Base-by-base conservation (phyloP, 2,888 invertebrate species). In the Epinotia ramella region DNA sequence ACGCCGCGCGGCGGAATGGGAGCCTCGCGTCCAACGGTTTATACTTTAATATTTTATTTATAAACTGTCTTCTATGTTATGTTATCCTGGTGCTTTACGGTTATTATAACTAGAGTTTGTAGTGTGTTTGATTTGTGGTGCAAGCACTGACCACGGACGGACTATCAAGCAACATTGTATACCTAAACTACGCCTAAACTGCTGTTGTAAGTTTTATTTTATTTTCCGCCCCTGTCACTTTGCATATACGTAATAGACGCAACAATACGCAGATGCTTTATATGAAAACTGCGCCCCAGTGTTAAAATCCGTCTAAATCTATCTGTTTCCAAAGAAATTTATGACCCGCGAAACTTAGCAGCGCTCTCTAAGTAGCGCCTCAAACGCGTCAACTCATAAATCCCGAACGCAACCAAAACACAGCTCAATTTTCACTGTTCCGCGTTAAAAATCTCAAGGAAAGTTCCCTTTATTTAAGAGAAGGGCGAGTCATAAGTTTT, bases 401-500 rank as follows among this genome's bases (percentile, higher is more conserved):
- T 75, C 49, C 53, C 59, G 18, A 66, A 75, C 75, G 70, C 28
- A 70, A 66, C 70, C 75, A 75, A 75, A 88, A 86, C 87, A 88
- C 87, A 84, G 82, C 84, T 86, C 88, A 87, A 89, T 89, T 87
- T 85, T 81, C 81, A 82, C 81, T 82, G 84, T 83, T 85, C 81
- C 79, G 81, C 84, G 84, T 87, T 87, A 86, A 88, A 88, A 86
- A 85, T 85, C 83, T 82, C 81, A 81, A 81, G 82, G 83, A 84
- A 84, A 84, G 80, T 82, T 80, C 85, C 86, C 85, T 86, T 91
- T 92, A 91, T 91, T 91, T 90, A 89, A 87, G 87, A 86, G 83
- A 87, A 89, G 89, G 91, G 88, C 86, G 83, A 80, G 81, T 89
- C 93, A 87, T 94, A 93, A 93, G 91, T 93, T 92, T 88, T 86